Evolutionary conservation across 2,888 invertebrate genomes (phyloP).

Genomic region (Bhutanitis thaidina): DNA sequence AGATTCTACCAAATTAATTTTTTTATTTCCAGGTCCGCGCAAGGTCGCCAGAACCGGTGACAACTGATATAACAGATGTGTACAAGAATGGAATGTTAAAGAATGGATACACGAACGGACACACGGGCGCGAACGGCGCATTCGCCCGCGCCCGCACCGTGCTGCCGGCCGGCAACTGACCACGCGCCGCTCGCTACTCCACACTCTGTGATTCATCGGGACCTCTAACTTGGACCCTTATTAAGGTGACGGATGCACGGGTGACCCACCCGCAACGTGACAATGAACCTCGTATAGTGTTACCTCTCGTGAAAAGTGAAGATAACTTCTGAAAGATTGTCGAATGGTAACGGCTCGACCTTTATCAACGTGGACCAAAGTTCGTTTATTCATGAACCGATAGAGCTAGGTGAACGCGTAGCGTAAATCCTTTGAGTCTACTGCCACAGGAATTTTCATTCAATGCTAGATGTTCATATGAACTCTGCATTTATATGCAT

Average conservation of each 20-base stretch:
- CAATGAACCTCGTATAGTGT: constrained; percentile 12
- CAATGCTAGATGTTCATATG: too few relatives aligned
- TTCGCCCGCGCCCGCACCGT: constrained; percentile 51
- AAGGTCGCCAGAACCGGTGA: constrained; percentile 41
- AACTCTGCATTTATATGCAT: too few relatives aligned
- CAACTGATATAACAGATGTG: constrained; percentile 44
- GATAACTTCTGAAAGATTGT: neutral
- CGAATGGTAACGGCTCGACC: neutral
- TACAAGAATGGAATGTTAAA: constrained; percentile 60
- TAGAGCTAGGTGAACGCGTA: too few relatives aligned
- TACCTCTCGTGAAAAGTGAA: constrained; percentile 10
- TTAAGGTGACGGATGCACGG: constrained; percentile 28
- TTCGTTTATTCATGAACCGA: constrained; percentile 8
- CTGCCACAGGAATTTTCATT: too few relatives aligned
- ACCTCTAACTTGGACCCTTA: constrained; percentile 23
- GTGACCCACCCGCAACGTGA: neutral
- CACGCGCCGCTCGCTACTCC: constrained; percentile 22
- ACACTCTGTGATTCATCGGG: constrained; percentile 46
- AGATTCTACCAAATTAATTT: too few relatives aligned
- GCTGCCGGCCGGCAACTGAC: constrained; percentile 73
- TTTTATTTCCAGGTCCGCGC: constrained; percentile 44
- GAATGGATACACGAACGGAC: constrained; percentile 65
- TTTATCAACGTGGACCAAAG: constrained; percentile 17
- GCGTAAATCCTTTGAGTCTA: too few relatives aligned
- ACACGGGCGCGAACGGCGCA: constrained; percentile 47